Evolutionary conservation across 2,888 invertebrate genomes (phyloP).

Genomic region (Philaethria dido): DNA sequence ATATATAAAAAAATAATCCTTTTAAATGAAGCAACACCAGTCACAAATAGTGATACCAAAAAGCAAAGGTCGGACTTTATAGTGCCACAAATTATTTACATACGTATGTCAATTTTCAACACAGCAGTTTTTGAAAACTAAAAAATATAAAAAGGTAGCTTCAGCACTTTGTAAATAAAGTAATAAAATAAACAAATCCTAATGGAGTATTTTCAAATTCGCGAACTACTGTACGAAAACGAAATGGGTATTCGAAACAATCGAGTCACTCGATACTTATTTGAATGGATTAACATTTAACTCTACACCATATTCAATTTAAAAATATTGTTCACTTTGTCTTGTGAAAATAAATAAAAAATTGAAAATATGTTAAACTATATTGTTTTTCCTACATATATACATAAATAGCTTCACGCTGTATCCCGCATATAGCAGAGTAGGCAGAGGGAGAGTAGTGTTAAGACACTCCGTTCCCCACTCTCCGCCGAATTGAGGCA

Average conservation of each 20-base stretch:
- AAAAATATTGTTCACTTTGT: conserved; percentile 8
- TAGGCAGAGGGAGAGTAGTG: too few species aligned
- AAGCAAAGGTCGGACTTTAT: neutral
- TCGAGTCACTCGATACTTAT: conserved; percentile 16
- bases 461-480: too few species aligned
- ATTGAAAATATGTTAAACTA: neutral
- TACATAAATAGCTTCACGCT: too few species aligned
- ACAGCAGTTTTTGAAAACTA: neutral
- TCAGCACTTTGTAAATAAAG: conserved; percentile 5
- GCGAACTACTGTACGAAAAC: conserved; percentile 20
- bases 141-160: conserved; percentile 3
- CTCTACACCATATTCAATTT: conserved; percentile 6
- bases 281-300: conserved; percentile 7
- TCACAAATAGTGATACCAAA: neutral
- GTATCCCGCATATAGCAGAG: too few species aligned
- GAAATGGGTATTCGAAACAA: conserved; percentile 1
- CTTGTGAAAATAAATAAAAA: neutral
- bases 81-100: neutral
- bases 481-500: too few species aligned
- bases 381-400: neutral
- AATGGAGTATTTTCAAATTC: conserved; percentile 9
- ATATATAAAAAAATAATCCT: too few species aligned
- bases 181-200: conserved; percentile 12
- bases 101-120: conserved; percentile 6
- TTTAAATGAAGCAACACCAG: neutral